Evolutionary conservation across 2,797 vertebrate species (phyloP).

Genomic region (Hoplostethus atlanticus): DNA sequence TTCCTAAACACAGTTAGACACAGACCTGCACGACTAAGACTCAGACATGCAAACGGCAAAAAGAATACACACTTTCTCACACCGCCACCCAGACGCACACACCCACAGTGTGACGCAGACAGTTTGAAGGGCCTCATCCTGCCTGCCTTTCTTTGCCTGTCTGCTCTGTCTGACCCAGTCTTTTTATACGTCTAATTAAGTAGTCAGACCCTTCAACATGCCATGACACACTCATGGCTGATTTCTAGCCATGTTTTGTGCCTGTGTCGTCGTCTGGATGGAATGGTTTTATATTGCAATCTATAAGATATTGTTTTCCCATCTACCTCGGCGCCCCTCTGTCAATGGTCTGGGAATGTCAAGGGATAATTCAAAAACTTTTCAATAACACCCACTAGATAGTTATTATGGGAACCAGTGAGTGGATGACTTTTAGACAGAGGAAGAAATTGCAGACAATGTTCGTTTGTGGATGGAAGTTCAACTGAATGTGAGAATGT

Average conservation of each 20-base stretch:
- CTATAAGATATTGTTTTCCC: conserved; percentile 76
- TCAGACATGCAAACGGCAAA: conserved; percentile 74
- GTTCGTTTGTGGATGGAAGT: conserved; percentile 40
- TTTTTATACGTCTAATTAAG: conserved; percentile 84
- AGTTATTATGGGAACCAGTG: conserved; percentile 59
- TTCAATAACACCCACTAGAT: conserved; percentile 57
- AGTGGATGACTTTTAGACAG: conserved; percentile 64
- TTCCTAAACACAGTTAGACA: conserved; percentile 50
- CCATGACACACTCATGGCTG: conserved; percentile 80
- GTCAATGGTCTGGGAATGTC: conserved; percentile 59
- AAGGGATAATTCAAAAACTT: conserved; percentile 61
- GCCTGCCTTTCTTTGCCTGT: conserved; percentile 82
- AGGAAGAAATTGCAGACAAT: conserved; percentile 43
- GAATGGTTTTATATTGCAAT: conserved; percentile 69
- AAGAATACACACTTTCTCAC: conserved; percentile 68
- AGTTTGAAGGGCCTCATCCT: conserved; percentile 83
- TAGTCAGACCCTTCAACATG: conserved; percentile 82
- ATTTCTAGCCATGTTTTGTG: conserved; percentile 81
- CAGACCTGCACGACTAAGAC: conserved; percentile 26
- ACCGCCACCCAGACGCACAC: conserved; percentile 60
- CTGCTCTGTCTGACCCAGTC: conserved; percentile 80
- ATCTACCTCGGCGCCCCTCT: conserved; percentile 48
- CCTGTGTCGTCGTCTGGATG: conserved; percentile 69
- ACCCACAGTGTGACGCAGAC: conserved; percentile 77
- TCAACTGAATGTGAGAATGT: conserved; percentile 18